phyloP scores from a whole-genome alignment of 2,797 vertebrate genomes.

The Sebastiscus albofasciatus region DNA sequence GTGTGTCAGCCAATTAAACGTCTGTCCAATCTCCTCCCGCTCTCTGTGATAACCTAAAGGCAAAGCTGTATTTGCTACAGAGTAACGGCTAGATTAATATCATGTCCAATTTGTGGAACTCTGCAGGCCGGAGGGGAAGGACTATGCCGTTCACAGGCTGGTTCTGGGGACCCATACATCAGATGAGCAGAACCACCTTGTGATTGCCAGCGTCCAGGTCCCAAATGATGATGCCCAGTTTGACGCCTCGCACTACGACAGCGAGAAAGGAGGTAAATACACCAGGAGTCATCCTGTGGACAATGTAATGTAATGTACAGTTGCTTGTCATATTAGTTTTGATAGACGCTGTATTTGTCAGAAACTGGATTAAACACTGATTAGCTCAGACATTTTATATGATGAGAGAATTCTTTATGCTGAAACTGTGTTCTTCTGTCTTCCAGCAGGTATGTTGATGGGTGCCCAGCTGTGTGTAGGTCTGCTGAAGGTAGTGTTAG shows the following conservation, averaged over 20 bases:
- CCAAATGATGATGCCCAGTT: conserved; percentile 94
- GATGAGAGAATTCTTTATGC: neutral
- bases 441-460: conserved; percentile 81
- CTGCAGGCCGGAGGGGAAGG: conserved; percentile 92
- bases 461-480: neutral
- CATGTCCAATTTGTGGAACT: neutral
- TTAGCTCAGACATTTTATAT: neutral
- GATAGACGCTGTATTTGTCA: neutral
- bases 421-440: conserved; percentile 52
- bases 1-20: neutral
- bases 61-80: too few species aligned
- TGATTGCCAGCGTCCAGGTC: conserved; percentile 94
- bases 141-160: conserved; percentile 91
- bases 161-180: conserved; percentile 93
- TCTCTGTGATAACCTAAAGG: neutral
- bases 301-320: too few species aligned
- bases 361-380: neutral
- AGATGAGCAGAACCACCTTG: conserved; percentile 94
- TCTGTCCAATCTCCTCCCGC: neutral
- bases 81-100: neutral
- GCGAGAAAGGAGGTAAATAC: conserved; percentile 91
- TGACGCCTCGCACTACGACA: conserved; percentile 91
- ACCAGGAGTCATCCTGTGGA: neutral
- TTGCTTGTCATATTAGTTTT: neutral
- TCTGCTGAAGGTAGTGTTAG: conserved; percentile 30